Base-by-base conservation (phyloP, 2,888 invertebrate genomes). In the Agriopis marginaria region DNA sequence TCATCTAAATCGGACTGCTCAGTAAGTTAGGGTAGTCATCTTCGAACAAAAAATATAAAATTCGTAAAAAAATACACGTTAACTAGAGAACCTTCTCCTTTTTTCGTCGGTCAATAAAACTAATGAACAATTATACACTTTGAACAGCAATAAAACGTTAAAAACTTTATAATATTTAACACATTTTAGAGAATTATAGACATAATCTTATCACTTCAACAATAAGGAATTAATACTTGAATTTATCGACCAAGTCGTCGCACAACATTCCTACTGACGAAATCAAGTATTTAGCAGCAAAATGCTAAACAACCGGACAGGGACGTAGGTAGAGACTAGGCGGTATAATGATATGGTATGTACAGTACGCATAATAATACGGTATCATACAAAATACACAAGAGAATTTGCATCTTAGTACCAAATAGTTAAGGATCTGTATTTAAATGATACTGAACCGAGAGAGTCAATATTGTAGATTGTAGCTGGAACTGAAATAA, bases 201-300 rank as follows among this genome's bases (percentile, higher is more conserved):
- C 40, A 44, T 11, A 11, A 39, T n/a, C n/a, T n/a, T 50, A 40
- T 50, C 3, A 9, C 12, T 47, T 10, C 3, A 58, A 58, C 51
- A 58, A 51, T 58, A 51, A 12, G 44, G 58, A 67, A 58, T 58
- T 59, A 23, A 60, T 50, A 39, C 0, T n/a, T 39, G 40, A 66
- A 59, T 61, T 51, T 65, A 70, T 71, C 76, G 67, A 75, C 72
- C 75, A 81, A 77, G 78, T 77, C 70, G 77, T 72, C 66, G 63
- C 60, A 75, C 79, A 62, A 74, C 78, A 81, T 79, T 79, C 78
- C 73, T 62, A 60, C 62, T 80, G 74, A 78, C 75, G 77, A 81
- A 81, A 82, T 76, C 70, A 61, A 23, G 71, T 75, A 71, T 75
- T 80, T 84, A 79, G 74, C 76, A 75, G 65, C 70, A 76, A 78